Evolutionary conservation across 2,113 vertebrate species (phyloP), one percentile per base, ranked within the genome.

Genomic region (Riparia riparia): DNA sequence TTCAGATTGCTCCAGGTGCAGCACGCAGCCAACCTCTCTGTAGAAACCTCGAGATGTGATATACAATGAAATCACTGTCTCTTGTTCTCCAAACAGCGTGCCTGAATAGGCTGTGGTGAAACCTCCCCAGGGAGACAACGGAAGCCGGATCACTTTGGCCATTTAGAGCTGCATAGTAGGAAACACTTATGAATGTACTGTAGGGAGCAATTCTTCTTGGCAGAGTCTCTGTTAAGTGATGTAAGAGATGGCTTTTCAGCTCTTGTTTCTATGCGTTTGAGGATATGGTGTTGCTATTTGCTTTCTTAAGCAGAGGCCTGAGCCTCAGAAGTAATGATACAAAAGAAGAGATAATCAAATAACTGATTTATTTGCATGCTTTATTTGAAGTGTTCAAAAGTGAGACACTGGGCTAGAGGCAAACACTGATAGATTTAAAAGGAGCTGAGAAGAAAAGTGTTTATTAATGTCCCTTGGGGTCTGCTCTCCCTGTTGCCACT

Each of bases 191-290:
- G 39, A 83, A 81, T 47, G 41, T 92, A 58, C 92, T 61, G 77
- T 39, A 73, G 77, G 72, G 78, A 95, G 83, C 90, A 87, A 64
- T 71, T 65, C 61, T 85, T 93, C 68, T 95, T 96, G 93, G 94
- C 95, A 92, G 73, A 63, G n/a, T 25, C 86, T 84, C 19, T 25
- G 49, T 71, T 78, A 92, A 86, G 81, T 95, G 94, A 92, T 84
- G 95, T 95, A 95, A 96, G 76, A 80, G 78, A 77, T 44, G 64
- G 47, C 39, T 94, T 92, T 91, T 84, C 49, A 86, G 77, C 72
- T 95, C 94, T 86, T 92, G 73, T 73, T 95, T 93, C 96, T 78
- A 7, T 66, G 71, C 88, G 79, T 93, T 92, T 89, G 95, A 91
- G 86, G 65, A 73, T 95, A 92, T 71, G 91, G 60, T 68, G 47